Evolutionary conservation across 1,140 invertebrate genomes (phyloP), one percentile per base, ranked within the genome.

Genomic region (Papilio xuthus): DNA sequence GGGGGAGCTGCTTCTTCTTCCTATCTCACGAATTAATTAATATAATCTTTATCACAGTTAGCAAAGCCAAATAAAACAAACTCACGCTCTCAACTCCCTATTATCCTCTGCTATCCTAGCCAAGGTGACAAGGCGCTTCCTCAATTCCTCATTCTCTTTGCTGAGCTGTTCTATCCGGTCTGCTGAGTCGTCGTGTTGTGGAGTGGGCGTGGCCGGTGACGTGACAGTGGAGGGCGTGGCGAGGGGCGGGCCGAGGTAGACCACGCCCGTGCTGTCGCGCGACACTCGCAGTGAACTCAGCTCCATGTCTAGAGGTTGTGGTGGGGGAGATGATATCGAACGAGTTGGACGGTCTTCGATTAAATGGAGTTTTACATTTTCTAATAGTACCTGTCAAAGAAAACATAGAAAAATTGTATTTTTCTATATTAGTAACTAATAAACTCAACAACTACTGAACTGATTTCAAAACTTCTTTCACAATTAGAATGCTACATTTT

Each of bases 321-420:
- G 96, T 0, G 97, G 96, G 8, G 97, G 97, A 4, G 97, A 97
- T n/a, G 97, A 97, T 83, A 97, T 97, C 85, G 97, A 97, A 44
- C 95, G 96, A 2, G 96, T 96, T 3, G 96, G 96, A 78, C 97
- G 94, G 94, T 98, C 97, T 93, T 98, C 97, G 82, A 96, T 96
- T 81, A 98, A 90, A 83, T 96, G 96, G 15, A 93, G 84, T 73
- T 91, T 93, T 13, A 98, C 86, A 78, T 96, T 96, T 88, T 97
- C 96, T 84, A 97, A 87, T 80, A 94, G 92, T 63, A 97, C 94
- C 96, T 97, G 90, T 10, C 94, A 90, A 26, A 53, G 23, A 47
- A 26, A 15, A 9, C 6, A 18, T 32, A 41, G n/a, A 2, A 37
- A 18, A 15, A 4, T 26, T 72, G 41, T 47, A 18, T 47, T 47